Evolutionary conservation across 2,888 invertebrate genomes (phyloP), one percentile per base, ranked within the genome.

Genomic region (Mythimna pallens): DNA sequence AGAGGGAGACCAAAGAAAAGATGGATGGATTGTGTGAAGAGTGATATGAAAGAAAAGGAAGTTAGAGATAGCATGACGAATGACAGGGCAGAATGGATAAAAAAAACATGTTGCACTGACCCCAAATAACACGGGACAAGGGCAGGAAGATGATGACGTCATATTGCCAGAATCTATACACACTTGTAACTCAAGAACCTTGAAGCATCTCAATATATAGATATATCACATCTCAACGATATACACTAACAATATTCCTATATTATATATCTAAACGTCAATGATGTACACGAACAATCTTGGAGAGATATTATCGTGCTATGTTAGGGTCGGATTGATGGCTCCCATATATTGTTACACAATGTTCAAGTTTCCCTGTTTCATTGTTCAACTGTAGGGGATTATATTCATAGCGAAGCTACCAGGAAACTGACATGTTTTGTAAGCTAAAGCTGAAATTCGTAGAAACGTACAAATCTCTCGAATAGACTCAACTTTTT

Each of bases 321-420:
- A 55, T n/a, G n/a, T 50, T 58, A 17, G 14, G 54, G 71, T 25
- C 25, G 52, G 30, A 72, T 73, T 73, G 73, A 80, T 70, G 58
- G n/a, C 62, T 52, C 9, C 50, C 59, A 82, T 79, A 70, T 59
- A 78, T 57, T 82, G 30, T 71, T 52, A 55, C 59, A 59, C 20
- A 30, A 52, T 57, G 69, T 59, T 25, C 12, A 22, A 54, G 52
- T 20, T 50, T 20, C 54, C 50, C 7, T 70, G n/a, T 34, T 55
- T 22, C 4, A 40, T 22, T 50, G 12, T 50, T 43, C 5, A 54
- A 47, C 20, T 12, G 8, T 78, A 22, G 12, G 4, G 5, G 34
- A 43, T 52, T 73, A 63, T 52, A 22, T 63, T 52, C 25, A 34
- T 25, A 22, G 22, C 9, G 10, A 22, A 8, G 25, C 3, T n/a